Base-by-base conservation (phyloP, 2,113 vertebrate species). In the Nicator chloris region DNA sequence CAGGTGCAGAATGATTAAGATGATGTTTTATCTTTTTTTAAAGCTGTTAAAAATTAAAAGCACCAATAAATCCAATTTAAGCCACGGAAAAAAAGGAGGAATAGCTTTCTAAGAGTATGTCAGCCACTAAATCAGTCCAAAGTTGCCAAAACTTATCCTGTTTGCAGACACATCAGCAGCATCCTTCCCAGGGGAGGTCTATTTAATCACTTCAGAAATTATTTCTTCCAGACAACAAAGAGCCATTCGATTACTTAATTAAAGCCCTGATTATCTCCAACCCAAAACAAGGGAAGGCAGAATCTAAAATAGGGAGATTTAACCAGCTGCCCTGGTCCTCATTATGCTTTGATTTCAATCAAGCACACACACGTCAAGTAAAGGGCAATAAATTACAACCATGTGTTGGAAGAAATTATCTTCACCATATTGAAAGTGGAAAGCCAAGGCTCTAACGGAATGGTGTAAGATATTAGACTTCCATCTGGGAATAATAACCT, bases 281-380 rank as follows among this genome's bases (percentile, higher is more conserved):
- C 68, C 88, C 82, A 27, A 91, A 96, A 90, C 77, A 95, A 95
- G 53, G 78, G 92, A 94, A 94, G 73, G 23, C 60, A 35, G 88
- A 92, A 95, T 76, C 94, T 92, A 68, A 93, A 95, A 81, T 9
- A 70, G 89, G 56, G 11, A 72, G 68, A 77, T 75, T 73, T 45
- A 87, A 82, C 35, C 69, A 78, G 91, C 93, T 95, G 86, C 86
- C 73, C 97, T 95, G 97, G 91, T 97, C 95, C 94, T 97, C 97
- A 66, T 96, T 97, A 97, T 1, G 83, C 96, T 97, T 97, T 97
- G 97, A 97, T 97, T 98, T 97, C 97, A 94, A 97, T 96, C 97
- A 97, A 85, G 88, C 90, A 80, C 95, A 91, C 95, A 96, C 97
- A 97, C 93, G 75, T 97, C 97, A 97, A 97, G 97, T 91, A 82